phyloP scores from a whole-genome alignment of 2,113 vertebrate genomes.

The Mormyrus lacerda region DNA sequence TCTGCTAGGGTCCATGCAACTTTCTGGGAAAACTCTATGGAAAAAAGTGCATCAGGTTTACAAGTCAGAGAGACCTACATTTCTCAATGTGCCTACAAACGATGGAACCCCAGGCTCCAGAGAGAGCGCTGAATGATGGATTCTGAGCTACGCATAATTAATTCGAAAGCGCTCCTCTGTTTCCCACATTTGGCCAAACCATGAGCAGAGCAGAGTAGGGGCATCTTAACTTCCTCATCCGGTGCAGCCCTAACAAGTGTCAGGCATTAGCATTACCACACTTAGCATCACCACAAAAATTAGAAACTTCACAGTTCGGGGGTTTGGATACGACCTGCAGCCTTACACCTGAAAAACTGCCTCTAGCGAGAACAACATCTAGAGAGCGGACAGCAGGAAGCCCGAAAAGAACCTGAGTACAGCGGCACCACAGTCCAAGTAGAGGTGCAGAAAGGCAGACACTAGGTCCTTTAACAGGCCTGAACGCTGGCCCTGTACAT shows the following conservation, averaged over 20 bases:
- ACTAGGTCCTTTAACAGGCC: slow-evolving; percentile 56
- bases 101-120: background rate
- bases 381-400: background rate
- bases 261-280: background rate
- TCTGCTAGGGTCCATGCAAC: background rate
- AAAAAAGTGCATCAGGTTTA: background rate
- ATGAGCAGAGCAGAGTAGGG: background rate
- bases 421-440: slow-evolving; percentile 30
- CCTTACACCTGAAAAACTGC: background rate
- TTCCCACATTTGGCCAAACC: background rate
- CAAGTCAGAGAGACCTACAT: too few species aligned
- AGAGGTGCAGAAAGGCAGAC: slow-evolving; percentile 42
- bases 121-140: background rate
- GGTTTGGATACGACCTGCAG: background rate
- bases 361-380: background rate
- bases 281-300: background rate
- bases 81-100: background rate
- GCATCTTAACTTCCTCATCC: background rate
- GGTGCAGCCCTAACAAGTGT: background rate
- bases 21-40: background rate
- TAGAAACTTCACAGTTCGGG: background rate
- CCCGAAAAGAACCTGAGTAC: slow-evolving; percentile 41
- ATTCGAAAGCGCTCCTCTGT: background rate
- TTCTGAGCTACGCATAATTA: background rate
- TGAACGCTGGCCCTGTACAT: slow-evolving; percentile 48